Conservation (phyloP, 1,140 invertebrate genomes). For the Camponotus vicinus region DNA sequence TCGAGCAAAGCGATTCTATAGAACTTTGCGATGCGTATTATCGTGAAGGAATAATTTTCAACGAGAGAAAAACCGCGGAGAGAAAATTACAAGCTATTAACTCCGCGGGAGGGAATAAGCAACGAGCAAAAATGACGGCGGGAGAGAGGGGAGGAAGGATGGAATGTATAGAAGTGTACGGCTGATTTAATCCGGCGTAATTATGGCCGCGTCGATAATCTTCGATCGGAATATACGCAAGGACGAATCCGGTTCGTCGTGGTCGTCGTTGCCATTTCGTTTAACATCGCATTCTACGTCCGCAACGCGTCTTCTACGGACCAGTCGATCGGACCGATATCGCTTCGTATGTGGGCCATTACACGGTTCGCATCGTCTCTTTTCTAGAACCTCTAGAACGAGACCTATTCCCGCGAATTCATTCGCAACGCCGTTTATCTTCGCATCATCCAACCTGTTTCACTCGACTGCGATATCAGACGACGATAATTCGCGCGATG, state of each 20-base stretch:
- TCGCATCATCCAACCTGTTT: constrained; percentile 37
- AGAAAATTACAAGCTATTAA: constrained; percentile 1
- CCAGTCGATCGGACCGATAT: constrained; percentile 2
- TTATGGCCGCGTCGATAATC: constrained; percentile 45
- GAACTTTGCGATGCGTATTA: not conserved
- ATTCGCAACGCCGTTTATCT: constrained; percentile 16
- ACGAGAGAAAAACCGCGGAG: not conserved
- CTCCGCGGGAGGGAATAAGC: not conserved
- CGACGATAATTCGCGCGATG: constrained; percentile 32
- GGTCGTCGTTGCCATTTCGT: not conserved
- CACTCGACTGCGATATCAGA: constrained; percentile 32
- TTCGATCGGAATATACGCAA: constrained; percentile 40
- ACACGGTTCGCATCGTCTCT: not conserved
- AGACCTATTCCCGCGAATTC: constrained; percentile 1
- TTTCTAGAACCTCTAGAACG: not conserved
- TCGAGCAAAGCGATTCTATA: not conserved
- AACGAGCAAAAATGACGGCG: constrained; percentile 1
- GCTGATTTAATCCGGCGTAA: constrained; percentile 49
- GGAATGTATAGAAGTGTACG: not conserved
- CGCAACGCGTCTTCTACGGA: constrained; percentile 17
- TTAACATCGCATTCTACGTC: not conserved
- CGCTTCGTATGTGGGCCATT: not conserved
- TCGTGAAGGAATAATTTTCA: constrained; percentile 27
- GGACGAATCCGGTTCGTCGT: not conserved
- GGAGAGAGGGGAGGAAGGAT: not conserved